Conservation (phyloP, 2,113 vertebrate genomes). For the Menidia beryllina region DNA sequence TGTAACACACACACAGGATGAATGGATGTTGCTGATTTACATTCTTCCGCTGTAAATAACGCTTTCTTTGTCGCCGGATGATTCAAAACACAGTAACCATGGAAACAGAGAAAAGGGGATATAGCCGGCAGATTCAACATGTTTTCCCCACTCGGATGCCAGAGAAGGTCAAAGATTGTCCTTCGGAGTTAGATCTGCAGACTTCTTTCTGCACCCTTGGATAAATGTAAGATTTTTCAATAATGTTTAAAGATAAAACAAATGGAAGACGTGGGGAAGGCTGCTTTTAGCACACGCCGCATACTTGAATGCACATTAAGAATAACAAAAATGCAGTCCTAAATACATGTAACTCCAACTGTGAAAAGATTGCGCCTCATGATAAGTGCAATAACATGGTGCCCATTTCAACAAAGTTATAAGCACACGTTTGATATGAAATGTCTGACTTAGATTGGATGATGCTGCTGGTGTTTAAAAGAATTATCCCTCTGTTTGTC, state of each 20-base stretch:
- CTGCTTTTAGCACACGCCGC: slow-evolving; percentile 4
- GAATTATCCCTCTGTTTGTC: slow-evolving; percentile 25
- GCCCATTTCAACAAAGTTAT: slow-evolving; percentile 5
- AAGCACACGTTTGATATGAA: slow-evolving; percentile 53
- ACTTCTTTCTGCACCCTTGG: neutral
- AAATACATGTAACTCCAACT: slow-evolving; percentile 1
- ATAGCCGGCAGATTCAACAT: slow-evolving; percentile 5
- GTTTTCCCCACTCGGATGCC: neutral
- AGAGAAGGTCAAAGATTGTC: neutral
- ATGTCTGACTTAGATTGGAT: slow-evolving; percentile 21
- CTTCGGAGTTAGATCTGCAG: neutral
- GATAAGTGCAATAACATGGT: slow-evolving; percentile 38
- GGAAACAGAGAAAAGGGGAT: slow-evolving; percentile 1
- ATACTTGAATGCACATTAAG: slow-evolving; percentile 36
- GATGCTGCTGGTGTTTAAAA: slow-evolving; percentile 44
- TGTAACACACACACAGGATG: slow-evolving; percentile 19
- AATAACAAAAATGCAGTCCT: neutral
- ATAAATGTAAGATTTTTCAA: neutral
- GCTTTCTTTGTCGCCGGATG: slow-evolving; percentile 37
- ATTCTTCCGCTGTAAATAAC: slow-evolving; percentile 66
- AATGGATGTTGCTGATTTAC: slow-evolving; percentile 27
- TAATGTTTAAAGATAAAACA: neutral
- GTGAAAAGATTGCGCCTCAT: slow-evolving; percentile 11
- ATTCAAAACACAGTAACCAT: slow-evolving; percentile 27
- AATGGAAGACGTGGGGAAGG: neutral